A percentile compares a stretch with the other conserved stretches of the same genome.
Evolutionary conservation across 2,888 invertebrate species (phyloP).

Genomic region (Antheraea yamamai): DNA sequence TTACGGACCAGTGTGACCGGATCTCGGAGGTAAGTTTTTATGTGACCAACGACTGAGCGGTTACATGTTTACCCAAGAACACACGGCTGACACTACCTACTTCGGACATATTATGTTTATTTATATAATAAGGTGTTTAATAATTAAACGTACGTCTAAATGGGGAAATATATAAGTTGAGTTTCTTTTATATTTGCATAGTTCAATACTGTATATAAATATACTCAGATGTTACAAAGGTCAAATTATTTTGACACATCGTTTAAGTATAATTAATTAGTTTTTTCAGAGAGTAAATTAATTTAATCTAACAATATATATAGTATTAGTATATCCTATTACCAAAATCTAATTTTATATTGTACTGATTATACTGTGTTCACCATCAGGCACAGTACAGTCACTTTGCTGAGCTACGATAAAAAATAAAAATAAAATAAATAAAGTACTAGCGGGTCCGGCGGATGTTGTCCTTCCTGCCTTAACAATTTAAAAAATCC

Average conservation of each 20-base stretch:
- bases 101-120: conserved; percentile 36
- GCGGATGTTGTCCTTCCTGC: too few relatives aligned
- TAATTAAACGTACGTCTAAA: conserved; percentile 6
- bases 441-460: too few relatives aligned
- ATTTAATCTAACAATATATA: too few relatives aligned
- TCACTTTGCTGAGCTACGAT: too few relatives aligned
- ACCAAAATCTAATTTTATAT: too few relatives aligned
- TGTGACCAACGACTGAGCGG: conserved; percentile 64
- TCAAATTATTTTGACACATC: not conserved
- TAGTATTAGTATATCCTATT: too few relatives aligned
- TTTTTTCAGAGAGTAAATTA: too few relatives aligned
- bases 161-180: not conserved
- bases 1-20: conserved; percentile 75
- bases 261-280: not conserved
- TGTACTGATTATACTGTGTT: too few relatives aligned
- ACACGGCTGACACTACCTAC: conserved; percentile 36
- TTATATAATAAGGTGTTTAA: conserved; percentile 27
- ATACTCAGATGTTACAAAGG: not conserved
- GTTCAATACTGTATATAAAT: not conserved
- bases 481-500: too few relatives aligned
- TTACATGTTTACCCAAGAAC: conserved; percentile 71
- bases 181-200: not conserved
- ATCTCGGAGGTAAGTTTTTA: conserved; percentile 73
- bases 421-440: too few relatives aligned
- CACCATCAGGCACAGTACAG: too few relatives aligned